phyloP scores from a whole-genome alignment of 2,888 invertebrate genomes.

The Onthophagus sagittarius region DNA sequence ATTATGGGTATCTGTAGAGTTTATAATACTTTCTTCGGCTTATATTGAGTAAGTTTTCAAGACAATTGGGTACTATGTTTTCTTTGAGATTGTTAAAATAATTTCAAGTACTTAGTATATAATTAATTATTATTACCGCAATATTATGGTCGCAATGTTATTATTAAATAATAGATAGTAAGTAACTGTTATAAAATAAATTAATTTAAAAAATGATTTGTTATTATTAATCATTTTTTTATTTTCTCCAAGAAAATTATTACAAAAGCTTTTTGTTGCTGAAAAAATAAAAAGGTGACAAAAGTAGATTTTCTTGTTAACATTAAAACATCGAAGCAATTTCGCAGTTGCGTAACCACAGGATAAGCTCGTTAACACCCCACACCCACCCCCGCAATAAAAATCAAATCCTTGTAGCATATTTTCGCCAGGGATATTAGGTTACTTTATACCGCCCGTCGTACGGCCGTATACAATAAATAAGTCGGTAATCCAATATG shows the following conservation, averaged over 20 bases:
- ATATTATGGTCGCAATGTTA: too few species aligned
- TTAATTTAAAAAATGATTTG: too few species aligned
- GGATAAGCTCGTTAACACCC: conserved; percentile 12
- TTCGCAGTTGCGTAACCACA: neutral
- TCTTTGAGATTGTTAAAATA: too few species aligned
- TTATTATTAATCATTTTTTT: too few species aligned
- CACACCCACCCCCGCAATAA: conserved; percentile 31
- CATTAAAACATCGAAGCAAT: neutral
- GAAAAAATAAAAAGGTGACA: neutral
- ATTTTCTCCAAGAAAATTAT: neutral
- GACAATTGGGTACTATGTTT: too few species aligned
- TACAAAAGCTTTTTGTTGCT: neutral
- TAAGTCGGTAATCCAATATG: conserved; percentile 48
- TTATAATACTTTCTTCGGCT: too few species aligned
- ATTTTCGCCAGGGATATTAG: conserved; percentile 42
- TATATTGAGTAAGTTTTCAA: too few species aligned
- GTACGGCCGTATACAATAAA: conserved; percentile 42
- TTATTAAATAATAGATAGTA: too few species aligned
- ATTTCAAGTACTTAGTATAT: too few species aligned
- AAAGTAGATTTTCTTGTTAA: conserved; percentile 3
- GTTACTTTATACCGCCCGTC: conserved; percentile 36
- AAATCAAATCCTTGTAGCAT: conserved; percentile 38
- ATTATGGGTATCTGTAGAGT: too few species aligned
- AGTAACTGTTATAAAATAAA: too few species aligned
- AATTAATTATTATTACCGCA: too few species aligned